phyloP scores from a whole-genome alignment of 1,140 invertebrate species.

The Sitobion miscanthi region DNA sequence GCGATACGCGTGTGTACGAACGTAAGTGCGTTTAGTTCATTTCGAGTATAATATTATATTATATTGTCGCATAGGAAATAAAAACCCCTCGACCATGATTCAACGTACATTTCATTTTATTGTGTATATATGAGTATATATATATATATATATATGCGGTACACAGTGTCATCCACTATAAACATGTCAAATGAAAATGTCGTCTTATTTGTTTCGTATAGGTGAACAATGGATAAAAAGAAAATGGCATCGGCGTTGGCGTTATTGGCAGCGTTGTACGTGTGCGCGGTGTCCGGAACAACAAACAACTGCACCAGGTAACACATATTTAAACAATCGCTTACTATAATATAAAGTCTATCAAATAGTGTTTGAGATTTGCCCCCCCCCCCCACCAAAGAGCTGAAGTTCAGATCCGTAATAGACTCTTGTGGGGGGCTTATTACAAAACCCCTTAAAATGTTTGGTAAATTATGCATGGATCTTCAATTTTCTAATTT shows the following conservation, averaged over 20 bases:
- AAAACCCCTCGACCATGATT: not conserved
- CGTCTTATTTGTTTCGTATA: conserved; percentile 20
- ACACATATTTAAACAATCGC: not conserved
- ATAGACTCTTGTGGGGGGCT: too few species aligned
- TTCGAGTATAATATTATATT: not conserved
- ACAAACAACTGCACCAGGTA: conserved; percentile 45
- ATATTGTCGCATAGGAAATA: conserved; percentile 25
- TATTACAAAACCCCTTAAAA: too few species aligned
- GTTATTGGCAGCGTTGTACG: not conserved
- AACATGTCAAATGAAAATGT: conserved; percentile 27
- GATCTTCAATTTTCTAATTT: too few species aligned
- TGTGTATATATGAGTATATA: not conserved
- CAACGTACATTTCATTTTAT: not conserved
- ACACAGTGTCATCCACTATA: conserved; percentile 4
- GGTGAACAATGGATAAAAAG: conserved; percentile 16
- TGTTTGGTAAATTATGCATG: too few species aligned
- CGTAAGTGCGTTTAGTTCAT: conserved; percentile 3
- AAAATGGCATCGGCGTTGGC: not conserved
- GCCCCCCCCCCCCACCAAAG: too few species aligned
- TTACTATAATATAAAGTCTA: too few species aligned
- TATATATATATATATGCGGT: not conserved
- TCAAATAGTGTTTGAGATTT: too few species aligned
- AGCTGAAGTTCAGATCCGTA: too few species aligned
- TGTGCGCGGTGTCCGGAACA: not conserved
- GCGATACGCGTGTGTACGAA: not conserved